Base-by-base conservation (phyloP, 2,113 vertebrate species). In the Hoplias malabaricus region DNA sequence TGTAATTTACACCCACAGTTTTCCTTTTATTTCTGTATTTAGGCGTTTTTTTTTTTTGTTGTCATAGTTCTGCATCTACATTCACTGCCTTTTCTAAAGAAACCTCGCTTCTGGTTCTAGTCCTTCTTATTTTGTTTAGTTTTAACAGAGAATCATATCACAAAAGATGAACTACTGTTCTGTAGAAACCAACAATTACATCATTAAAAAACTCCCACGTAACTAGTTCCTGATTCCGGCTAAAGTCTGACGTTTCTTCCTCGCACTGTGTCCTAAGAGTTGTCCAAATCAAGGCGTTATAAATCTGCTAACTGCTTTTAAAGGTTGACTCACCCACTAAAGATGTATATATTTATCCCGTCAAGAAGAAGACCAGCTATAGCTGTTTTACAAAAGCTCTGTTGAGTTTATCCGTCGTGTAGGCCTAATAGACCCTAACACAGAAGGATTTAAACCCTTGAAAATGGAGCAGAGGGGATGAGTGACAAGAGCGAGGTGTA, bases 401-500 rank as follows among this genome's bases (percentile, higher is more conserved):
- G 38, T 53, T n/a, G 59, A 10, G 1, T 46, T 65, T 36, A 61
- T 33, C 46, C 14, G 25, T 57, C n/a, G 5, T 70, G 50, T 73
- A 59, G 78, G 23, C 13, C 16, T 66, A 31, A 67, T 25, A 59
- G 6, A 11, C 19, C 50, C 56, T 36, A 62, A 50, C 42, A 53
- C n/a, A 61, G 59, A 63, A 42, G 73, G 31, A 34, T 53, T 75
- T 75, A 38, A 27, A 63, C 62, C 38, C 42, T 38, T 62, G 16
- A 63, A 34, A 48, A 40, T 7, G 25, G 33, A 78, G 27, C 27
- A 79, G 50, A 68, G 8, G 23, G 50, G 25, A 16, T 61, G 42
- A 80, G 69, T 73, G 69, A 50, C 76, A 75, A 75, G 27, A 63
- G 48, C 40, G 66, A 71, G 61, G 50, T n/a, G 42, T 70, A 13